Evolutionary conservation across 2,797 vertebrate species (phyloP), one percentile per base, ranked within the genome.

Genomic region (Melanotaenia trifasciata): DNA sequence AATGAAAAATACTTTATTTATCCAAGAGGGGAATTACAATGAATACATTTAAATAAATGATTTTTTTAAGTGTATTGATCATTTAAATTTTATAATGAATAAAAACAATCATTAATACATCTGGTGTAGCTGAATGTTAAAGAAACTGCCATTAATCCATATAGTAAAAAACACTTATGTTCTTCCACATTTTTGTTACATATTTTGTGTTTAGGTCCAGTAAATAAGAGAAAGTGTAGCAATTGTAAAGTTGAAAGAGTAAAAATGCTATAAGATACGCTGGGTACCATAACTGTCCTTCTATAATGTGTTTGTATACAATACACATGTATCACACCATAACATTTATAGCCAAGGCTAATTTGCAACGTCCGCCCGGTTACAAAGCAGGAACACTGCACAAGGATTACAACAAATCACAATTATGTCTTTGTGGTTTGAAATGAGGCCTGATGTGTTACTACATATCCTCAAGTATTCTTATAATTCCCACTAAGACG

Each of bases 381-480:
- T 50, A 12, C 45, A 47, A 47, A 18, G 20, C 7, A 47, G 20
- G 7, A 47, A 47, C 20, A n/a, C 45, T n/a, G 45, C 20, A 43
- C 40, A 43, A 18, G 14, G 40, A 43, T 43, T 43, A 20, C n/a
- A 22, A 50, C 10, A 6, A 2, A 3, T 50, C 10, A 22, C 47
- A 50, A 22, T 10, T 22, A 22, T 22, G 47, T 50, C 16, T 47
- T 47, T n/a, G 18, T n/a, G 7, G 16, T 47, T 47, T n/a, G n/a
- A 47, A 47, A 47, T 47, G 2, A n/a, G 20, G 20, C 18, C 47
- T 11, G 10, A 22, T 50, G 47, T 22, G 5, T 74, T 57, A 67
- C 45, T 75, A 60, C 33, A 72, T 51, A 71, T 24, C 12, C 33
- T 40, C 38, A 53, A 45, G 66, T 38, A 14, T 18, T 43, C 16